Percentiles rank a stretch among this genome's conserved stretches.
Evolutionary conservation across 2,888 invertebrate species (phyloP).

Genomic region (Gerris lacustris): DNA sequence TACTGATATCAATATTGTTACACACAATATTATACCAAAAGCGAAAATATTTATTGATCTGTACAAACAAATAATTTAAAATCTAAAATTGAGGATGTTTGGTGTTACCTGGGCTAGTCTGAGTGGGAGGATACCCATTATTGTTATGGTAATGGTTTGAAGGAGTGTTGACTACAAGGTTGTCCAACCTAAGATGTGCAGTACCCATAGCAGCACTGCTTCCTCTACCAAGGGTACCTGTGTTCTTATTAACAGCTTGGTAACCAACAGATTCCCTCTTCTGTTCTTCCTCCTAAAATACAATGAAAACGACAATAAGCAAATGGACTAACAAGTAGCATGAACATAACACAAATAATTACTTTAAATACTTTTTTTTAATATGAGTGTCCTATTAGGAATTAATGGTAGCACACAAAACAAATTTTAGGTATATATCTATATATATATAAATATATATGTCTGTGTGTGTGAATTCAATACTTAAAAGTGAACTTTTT

Average conservation of each 20-base stretch:
- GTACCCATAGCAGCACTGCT: conserved; percentile 20
- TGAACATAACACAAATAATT: background rate
- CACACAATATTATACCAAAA: too few relatives aligned
- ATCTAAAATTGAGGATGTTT: too few relatives aligned
- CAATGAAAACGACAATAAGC: background rate
- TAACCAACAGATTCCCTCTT: conserved; percentile 14
- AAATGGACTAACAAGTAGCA: background rate
- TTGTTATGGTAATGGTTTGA: conserved; percentile 27
- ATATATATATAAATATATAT: background rate
- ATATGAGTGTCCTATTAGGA: too few relatives aligned
- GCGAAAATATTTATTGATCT: too few relatives aligned
- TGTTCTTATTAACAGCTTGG: conserved; percentile 1
- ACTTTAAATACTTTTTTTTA: background rate
- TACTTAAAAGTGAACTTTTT: background rate
- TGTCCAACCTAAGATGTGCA: conserved; percentile 27
- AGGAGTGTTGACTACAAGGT: conserved; percentile 26
- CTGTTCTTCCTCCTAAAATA: conserved; percentile 26
- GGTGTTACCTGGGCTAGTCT: conserved; percentile 31
- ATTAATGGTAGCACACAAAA: background rate
- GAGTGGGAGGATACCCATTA: conserved; percentile 27
- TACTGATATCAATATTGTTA: too few relatives aligned
- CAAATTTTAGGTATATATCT: background rate
- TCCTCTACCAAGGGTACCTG: background rate
- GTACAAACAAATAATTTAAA: too few relatives aligned
- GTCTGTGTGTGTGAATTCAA: background rate